Evolutionary conservation across 1,140 invertebrate genomes (phyloP), one percentile per base, ranked within the genome.

Genomic region (Papilio machaon): DNA sequence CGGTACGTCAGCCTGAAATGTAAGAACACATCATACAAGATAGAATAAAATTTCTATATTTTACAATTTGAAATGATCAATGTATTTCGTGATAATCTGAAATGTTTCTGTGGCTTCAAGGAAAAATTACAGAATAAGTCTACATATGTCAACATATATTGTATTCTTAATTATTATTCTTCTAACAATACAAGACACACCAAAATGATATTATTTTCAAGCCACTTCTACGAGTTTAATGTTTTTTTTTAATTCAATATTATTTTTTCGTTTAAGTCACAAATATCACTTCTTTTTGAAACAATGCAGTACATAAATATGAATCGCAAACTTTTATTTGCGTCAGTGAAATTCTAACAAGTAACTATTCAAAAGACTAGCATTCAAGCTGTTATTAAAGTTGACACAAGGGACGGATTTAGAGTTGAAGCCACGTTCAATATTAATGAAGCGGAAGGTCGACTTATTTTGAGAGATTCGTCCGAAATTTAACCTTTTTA

Each of bases 401-500:
- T 64, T 64, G 60, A 64, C 60, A 64, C 23, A 64, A 64, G 60
- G 60, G 19, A 64, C 60, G 60, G 60, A 64, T 64, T 64, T 64
- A 23, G 19, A 64, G 60, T 64, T 64, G 60, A 23, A 64, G 60
- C 60, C 2, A 64, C 60, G 60, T 64, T 64, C 19, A 64, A 64
- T 23, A 64, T 64, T 64, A 64, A 64, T 64, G 60, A 64, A 64
- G 60, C 60, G 30, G 60, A 64, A 64, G 19, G 60, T 19, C 23
- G 60, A 60, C 58, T 60, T 60, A 60, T 60, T 60, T 60, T 60
- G 58, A 19, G 58, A 64, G 23, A 30, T 64, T 64, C 3, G 23
- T 64, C 60, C 23, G 9, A 64, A 60, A 60, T 60, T 60, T 19
- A 64, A 64, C 19, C 19, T 64, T 64, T 30, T 23, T 60, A 60